These are phyloP conservation scores for Porites divaricata DNA, from an alignment of 92 coral and sea anemone species.

Conservation along the genomic window DNA sequence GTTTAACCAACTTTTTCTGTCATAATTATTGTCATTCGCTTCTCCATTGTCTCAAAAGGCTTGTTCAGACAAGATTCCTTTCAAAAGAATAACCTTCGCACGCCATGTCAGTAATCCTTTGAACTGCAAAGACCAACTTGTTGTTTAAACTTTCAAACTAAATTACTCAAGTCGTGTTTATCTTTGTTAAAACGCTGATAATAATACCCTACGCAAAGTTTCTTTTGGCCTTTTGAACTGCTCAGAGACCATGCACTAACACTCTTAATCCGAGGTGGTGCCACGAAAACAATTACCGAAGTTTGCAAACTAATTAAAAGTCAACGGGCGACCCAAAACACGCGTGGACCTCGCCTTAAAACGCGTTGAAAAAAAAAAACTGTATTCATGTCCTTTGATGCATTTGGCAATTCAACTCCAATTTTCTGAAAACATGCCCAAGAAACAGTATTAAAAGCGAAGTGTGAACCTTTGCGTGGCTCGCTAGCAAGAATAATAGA, in stretches of 20 bases:
- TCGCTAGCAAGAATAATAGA: conserved; percentile 23
- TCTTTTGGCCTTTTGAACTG: background rate
- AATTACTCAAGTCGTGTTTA: conserved; percentile 17
- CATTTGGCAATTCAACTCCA: background rate
- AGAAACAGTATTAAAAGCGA: conserved; percentile 15
- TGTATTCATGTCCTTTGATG: background rate
- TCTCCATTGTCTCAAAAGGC: conserved; percentile 36
- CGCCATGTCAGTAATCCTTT: conserved; percentile 35
- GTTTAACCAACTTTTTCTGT: conserved; percentile 44
- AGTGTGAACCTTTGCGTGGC: conserved; percentile 49
- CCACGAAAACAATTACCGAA: conserved; percentile 4
- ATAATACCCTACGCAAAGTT: background rate
- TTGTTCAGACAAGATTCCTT: conserved; percentile 47
- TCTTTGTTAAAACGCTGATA: conserved; percentile 11
- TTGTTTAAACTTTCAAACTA: conserved; percentile 22
- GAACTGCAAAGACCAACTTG: conserved; percentile 15
- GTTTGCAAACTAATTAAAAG: conserved; percentile 20
- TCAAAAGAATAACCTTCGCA: conserved; percentile 41
- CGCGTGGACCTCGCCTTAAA: background rate
- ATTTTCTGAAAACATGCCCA: background rate
- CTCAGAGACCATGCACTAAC: background rate
- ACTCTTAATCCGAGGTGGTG: background rate
- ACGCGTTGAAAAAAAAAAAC: background rate
- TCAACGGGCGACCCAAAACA: conserved; percentile 21
- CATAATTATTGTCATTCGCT: conserved; percentile 17